Evolutionary conservation across 1,140 invertebrate species (phyloP), one percentile per base, ranked within the genome.

Genomic region (Nasonia longicornis): DNA sequence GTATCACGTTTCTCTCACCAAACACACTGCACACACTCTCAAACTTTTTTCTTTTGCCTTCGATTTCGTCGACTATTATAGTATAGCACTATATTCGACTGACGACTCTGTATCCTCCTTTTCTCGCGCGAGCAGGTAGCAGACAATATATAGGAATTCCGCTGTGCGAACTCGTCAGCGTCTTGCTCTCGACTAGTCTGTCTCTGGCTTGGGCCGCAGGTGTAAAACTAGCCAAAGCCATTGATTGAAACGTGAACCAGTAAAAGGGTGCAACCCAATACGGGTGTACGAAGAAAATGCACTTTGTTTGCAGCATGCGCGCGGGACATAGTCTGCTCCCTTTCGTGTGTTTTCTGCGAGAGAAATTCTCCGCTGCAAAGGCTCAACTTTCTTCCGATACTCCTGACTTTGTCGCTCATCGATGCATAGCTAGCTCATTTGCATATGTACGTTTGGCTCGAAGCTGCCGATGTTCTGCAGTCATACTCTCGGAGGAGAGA

Each of bases 171-270:
- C 45, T 58, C 35, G 64, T 73, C 69, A 64, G 20, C 70, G 78
- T 72, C 78, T 73, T 66, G 35, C 70, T 20, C 3, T 6, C 73
- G 48, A 72, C 74, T 42, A 77, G 77, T 70, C 45, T 58, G 0
- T 20, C 3, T 58, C 14, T 20, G 2, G 3, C 63, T 64, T 1
- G 64, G 66, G 22, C 22, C 29, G 22, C 1, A 26, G 26, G 14
- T 12, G 66, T 78, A 63, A 58, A 42, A 63, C 77, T 72, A 63
- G 77, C 52, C 77, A 42, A 72, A 31, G 42, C 67, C 89, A 91
- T 90, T 90, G 89, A 90, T 90, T 90, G 90, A 89, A 91, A 91
- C 82, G 83, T 87, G 87, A 91, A 88, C 89, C 87, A 89, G 85
- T 87, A 85, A 84, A 87, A 89, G 89, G 90, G 90, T 91, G 90